Percentiles rank a stretch among this genome's conserved stretches.
Conservation (phyloP, 2,797 vertebrate genomes). For the Acipenser ruthenus region DNA sequence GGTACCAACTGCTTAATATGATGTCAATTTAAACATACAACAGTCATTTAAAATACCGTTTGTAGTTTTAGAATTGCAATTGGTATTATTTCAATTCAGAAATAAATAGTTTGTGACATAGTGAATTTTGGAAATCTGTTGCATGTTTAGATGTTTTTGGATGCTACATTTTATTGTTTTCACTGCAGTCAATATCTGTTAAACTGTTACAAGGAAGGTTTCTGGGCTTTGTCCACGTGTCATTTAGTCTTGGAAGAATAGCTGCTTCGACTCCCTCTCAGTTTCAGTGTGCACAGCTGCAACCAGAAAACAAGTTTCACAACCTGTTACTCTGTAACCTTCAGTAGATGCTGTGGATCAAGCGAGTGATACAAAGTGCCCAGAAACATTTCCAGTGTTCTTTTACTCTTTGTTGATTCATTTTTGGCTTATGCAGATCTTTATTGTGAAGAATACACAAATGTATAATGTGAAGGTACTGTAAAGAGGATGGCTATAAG, state of each 20-base stretch:
- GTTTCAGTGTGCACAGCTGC: not conserved
- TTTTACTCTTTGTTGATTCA: not conserved
- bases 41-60: no score
- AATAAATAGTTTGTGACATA: no score
- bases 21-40: no score
- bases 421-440: not conserved
- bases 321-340: not conserved
- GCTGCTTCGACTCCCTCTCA: no score
- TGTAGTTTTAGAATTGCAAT: no score
- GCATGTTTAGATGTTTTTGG: no score
- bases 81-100: no score
- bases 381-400: not conserved
- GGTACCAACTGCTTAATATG: no score
- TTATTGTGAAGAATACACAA: not conserved
- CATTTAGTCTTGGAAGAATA: no score
- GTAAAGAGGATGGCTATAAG: not conserved
- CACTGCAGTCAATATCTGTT: not conserved
- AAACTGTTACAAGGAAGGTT: not conserved
- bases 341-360: not conserved
- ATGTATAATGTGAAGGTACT: not conserved
- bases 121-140: no score
- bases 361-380: no score
- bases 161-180: not conserved
- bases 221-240: not conserved
- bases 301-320: not conserved